Conservation (phyloP, 2,888 invertebrate genomes). For the Axea sp. region DNA sequence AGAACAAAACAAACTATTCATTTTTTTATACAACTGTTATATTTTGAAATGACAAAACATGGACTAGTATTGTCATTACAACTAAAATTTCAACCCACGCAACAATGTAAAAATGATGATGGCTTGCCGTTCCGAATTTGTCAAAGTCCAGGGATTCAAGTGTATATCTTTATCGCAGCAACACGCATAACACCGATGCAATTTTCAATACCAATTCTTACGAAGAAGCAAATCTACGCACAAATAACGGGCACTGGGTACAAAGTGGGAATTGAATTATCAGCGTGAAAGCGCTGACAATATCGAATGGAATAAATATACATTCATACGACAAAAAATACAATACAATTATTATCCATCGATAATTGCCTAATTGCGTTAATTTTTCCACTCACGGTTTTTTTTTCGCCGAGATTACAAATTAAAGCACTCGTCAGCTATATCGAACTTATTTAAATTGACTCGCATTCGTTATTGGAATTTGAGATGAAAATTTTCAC, state of each 20-base stretch:
- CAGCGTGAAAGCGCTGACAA: background rate
- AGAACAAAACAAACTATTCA: no score
- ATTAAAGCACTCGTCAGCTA: constrained; percentile 3
- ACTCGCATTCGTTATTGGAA: background rate
- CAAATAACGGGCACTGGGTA: constrained; percentile 47
- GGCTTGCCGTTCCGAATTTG: no score
- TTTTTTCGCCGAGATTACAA: constrained; percentile 1
- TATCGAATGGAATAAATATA: background rate
- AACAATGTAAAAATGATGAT: no score
- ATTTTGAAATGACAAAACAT: no score
- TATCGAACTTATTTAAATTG: background rate
- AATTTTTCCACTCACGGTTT: background rate
- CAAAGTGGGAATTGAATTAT: constrained; percentile 9
- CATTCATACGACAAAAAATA: background rate
- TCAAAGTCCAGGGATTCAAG: no score
- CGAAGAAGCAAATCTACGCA: constrained; percentile 47
- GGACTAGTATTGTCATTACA: no score
- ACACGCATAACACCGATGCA: constrained; percentile 56
- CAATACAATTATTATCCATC: background rate
- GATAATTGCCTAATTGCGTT: constrained; percentile 4
- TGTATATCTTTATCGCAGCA: constrained; percentile 47
- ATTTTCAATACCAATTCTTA: constrained; percentile 38
- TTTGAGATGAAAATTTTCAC: background rate
- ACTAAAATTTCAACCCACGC: no score
- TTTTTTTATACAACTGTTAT: no score